phyloP scores from a whole-genome alignment of 2,888 invertebrate species.

The Hydriomena furcata region DNA sequence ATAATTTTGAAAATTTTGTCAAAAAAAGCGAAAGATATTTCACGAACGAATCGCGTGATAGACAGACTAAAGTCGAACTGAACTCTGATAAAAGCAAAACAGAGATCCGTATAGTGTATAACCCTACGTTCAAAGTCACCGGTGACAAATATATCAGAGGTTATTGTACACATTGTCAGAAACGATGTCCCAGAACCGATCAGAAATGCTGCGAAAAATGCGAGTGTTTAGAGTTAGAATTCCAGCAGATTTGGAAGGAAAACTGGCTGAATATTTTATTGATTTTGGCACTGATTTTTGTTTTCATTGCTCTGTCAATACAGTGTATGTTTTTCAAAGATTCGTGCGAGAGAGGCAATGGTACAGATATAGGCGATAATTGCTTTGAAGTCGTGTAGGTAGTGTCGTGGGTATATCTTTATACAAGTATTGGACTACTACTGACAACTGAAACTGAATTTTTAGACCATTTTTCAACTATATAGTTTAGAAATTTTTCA shows the following conservation, averaged over 20 bases:
- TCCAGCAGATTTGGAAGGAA: slow-evolving; percentile 65
- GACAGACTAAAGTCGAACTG: slow-evolving; percentile 57
- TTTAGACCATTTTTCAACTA: too few relatives aligned
- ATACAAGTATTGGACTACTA: not conserved
- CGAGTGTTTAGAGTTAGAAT: slow-evolving; percentile 62
- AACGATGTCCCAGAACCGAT: slow-evolving; percentile 63
- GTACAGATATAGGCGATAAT: slow-evolving; percentile 41
- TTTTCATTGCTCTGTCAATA: slow-evolving; percentile 60
- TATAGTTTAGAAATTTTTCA: too few relatives aligned
- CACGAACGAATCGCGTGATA: slow-evolving; percentile 61
- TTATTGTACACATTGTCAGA: slow-evolving; percentile 63
- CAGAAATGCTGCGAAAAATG: slow-evolving; percentile 68
- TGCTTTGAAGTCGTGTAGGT: slow-evolving; percentile 59
- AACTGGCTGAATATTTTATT: slow-evolving; percentile 73
- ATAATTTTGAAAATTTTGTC: slow-evolving; percentile 71
- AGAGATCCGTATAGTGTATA: slow-evolving; percentile 75
- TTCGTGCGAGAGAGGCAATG: slow-evolving; percentile 48
- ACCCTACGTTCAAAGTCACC: slow-evolving; percentile 69
- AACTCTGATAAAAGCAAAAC: slow-evolving; percentile 63
- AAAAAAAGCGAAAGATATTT: slow-evolving; percentile 78
- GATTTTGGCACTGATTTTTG: slow-evolving; percentile 61
- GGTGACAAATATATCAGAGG: slow-evolving; percentile 49
- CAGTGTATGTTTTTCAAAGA: slow-evolving; percentile 61
- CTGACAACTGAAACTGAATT: too few relatives aligned
- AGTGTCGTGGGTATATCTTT: not conserved